Conservation (phyloP, 1,140 invertebrate genomes). For the Drosophila suzukii region DNA sequence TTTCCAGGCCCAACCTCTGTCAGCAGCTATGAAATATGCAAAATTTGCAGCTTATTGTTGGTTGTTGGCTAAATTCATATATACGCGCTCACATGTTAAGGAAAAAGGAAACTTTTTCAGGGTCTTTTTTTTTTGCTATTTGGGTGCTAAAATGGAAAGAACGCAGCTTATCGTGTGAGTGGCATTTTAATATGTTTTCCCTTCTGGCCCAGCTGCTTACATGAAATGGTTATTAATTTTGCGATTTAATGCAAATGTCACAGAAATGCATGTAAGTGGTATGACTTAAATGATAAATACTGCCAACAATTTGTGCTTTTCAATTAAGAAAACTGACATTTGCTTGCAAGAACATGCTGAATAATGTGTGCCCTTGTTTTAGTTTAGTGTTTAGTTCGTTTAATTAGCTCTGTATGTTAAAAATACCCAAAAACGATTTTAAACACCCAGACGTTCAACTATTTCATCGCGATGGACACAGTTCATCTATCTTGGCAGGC, state of each 20-base stretch:
- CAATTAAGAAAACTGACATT: slow-evolving; percentile 16
- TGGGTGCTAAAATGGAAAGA: slow-evolving; percentile 38
- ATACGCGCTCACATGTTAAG: slow-evolving; percentile 11
- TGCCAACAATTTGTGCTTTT: slow-evolving; percentile 9
- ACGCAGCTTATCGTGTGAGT: slow-evolving; percentile 71
- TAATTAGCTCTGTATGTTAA: slow-evolving; percentile 32
- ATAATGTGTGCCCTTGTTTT: neutral
- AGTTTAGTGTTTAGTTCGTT: slow-evolving; percentile 7
- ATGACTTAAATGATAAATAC: slow-evolving; percentile 20
- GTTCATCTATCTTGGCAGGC: slow-evolving; percentile 48
- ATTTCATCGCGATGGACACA: slow-evolving; percentile 32
- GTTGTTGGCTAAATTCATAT: slow-evolving; percentile 58
- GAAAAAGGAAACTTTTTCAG: slow-evolving; percentile 7
- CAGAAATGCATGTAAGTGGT: slow-evolving; percentile 22
- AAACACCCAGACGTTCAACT: slow-evolving; percentile 31
- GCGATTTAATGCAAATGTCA: slow-evolving; percentile 54
- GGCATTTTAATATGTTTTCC: slow-evolving; percentile 80
- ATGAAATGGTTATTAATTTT: slow-evolving; percentile 77
- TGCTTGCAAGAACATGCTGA: slow-evolving; percentile 20
- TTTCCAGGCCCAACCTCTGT: slow-evolving; percentile 49
- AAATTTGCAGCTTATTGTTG: slow-evolving; percentile 79
- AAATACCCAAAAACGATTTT: slow-evolving; percentile 22
- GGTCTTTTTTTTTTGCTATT: neutral
- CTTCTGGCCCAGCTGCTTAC: slow-evolving; percentile 17
- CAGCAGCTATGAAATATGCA: slow-evolving; percentile 78